Conservation (phyloP, 1,140 invertebrate genomes). For the Drosophila sucinea region DNA sequence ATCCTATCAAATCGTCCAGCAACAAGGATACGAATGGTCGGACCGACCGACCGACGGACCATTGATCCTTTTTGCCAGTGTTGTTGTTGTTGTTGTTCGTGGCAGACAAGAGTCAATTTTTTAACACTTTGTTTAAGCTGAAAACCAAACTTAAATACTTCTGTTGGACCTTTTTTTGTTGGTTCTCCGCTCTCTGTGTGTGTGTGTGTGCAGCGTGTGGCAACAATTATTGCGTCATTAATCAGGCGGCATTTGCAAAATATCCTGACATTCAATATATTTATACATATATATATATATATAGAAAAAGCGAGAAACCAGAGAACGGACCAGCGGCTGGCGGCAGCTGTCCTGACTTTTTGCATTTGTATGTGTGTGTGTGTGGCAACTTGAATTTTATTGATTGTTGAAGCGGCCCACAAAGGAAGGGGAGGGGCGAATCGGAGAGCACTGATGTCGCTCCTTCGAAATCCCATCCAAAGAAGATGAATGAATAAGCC, state of each 20-base stretch:
- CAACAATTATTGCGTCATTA: constrained; percentile 82
- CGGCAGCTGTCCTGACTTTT: constrained; percentile 73
- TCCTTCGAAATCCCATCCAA: constrained; percentile 56
- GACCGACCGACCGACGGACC: constrained; percentile 6
- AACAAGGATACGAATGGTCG: constrained; percentile 27
- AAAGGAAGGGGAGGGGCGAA: background rate
- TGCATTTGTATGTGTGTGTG: constrained; percentile 5
- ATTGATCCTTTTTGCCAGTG: constrained; percentile 31
- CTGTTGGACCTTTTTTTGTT: constrained; percentile 30
- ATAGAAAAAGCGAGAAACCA: constrained; percentile 20
- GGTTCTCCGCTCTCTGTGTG: background rate
- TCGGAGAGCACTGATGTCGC: constrained; percentile 1
- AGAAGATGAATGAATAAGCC: constrained; percentile 76
- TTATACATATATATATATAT: constrained; percentile 11
- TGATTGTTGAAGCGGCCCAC: constrained; percentile 59
- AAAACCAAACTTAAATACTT: constrained; percentile 61
- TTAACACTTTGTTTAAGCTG: constrained; percentile 73
- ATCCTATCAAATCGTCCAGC: constrained; percentile 72
- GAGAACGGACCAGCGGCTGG: constrained; percentile 14
- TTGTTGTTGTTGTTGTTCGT: background rate
- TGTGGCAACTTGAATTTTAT: constrained; percentile 79
- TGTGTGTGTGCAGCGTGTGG: constrained; percentile 40
- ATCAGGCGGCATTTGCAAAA: constrained; percentile 79
- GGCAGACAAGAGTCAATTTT: constrained; percentile 69
- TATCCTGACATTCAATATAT: constrained; percentile 61